Conservation (phyloP, 2,113 vertebrate species). For the Aplodontia rufa region DNA sequence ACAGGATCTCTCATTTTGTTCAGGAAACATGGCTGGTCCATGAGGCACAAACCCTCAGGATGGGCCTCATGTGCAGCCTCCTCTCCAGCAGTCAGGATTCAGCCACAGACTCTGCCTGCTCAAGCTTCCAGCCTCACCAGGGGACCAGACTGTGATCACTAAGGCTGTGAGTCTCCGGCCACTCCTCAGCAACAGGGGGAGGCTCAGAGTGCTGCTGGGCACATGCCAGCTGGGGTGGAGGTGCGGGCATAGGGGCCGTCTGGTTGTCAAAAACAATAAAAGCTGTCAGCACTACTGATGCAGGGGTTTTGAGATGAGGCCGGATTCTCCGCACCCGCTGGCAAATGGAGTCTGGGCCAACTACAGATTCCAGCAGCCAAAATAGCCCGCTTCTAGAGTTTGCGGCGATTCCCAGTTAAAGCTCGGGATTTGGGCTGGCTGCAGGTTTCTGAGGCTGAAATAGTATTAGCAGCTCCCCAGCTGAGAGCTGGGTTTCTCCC, state of each 20-base stretch:
- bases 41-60: too few species aligned
- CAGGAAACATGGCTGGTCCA: accelerated
- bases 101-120: accelerated
- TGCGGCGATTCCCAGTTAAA: too few species aligned
- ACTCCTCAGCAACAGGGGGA: accelerated
- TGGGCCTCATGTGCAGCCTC: accelerated
- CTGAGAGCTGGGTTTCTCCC: too few species aligned
- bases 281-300: accelerated
- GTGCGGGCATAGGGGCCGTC: accelerated
- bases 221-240: accelerated
- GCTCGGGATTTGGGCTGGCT: too few species aligned
- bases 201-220: accelerated
- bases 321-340: too few species aligned
- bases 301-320: too few species aligned
- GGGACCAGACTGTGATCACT: not conserved
- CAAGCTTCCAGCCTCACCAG: accelerated
- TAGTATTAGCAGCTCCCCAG: too few species aligned
- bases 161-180: accelerated
- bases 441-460: too few species aligned
- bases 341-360: too few species aligned
- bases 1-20: not conserved
- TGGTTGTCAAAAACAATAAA: not conserved
- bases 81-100: not conserved
- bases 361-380: too few species aligned
- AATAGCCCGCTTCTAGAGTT: too few species aligned